phyloP scores from a whole-genome alignment of 2,888 invertebrate genomes.

The Ophion costatus region DNA sequence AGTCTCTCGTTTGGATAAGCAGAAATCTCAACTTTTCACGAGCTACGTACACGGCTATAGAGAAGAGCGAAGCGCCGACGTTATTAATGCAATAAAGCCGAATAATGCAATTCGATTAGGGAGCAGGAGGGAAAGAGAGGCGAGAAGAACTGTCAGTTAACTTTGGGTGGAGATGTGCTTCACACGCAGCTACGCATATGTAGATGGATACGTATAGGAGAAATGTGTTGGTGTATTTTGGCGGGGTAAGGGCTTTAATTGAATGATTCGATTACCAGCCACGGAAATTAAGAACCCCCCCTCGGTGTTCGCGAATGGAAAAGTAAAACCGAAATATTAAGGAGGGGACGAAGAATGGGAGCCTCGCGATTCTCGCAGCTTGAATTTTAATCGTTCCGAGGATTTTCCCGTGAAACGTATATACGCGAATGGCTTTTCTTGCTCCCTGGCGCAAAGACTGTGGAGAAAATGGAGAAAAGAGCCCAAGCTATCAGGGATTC shows the following conservation, averaged over 20 bases:
- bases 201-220: slow-evolving; percentile 10
- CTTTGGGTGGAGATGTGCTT: slow-evolving; percentile 61
- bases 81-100: slow-evolving; percentile 78
- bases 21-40: slow-evolving; percentile 76
- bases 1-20: slow-evolving; percentile 66
- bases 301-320: slow-evolving; percentile 30
- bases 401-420: slow-evolving; percentile 39
- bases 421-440: slow-evolving; percentile 21
- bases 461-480: slow-evolving; percentile 42
- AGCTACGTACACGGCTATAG: slow-evolving; percentile 17
- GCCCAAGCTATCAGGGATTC: slow-evolving; percentile 38
- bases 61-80: slow-evolving; percentile 42
- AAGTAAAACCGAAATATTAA: slow-evolving; percentile 76
- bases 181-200: slow-evolving; percentile 2
- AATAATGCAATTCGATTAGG: slow-evolving; percentile 68
- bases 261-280: slow-evolving; percentile 80
- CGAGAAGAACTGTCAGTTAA: slow-evolving; percentile 75
- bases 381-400: slow-evolving; percentile 65
- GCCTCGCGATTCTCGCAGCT: slow-evolving; percentile 44
- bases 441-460: slow-evolving; percentile 15
- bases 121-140: slow-evolving; percentile 33
- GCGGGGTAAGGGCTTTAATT: slow-evolving; percentile 77
- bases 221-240: slow-evolving; percentile 33
- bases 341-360: slow-evolving; percentile 54
- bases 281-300: slow-evolving; percentile 77